phyloP scores from a whole-genome alignment of 2,888 invertebrate genomes.

The Muscina levida region DNA sequence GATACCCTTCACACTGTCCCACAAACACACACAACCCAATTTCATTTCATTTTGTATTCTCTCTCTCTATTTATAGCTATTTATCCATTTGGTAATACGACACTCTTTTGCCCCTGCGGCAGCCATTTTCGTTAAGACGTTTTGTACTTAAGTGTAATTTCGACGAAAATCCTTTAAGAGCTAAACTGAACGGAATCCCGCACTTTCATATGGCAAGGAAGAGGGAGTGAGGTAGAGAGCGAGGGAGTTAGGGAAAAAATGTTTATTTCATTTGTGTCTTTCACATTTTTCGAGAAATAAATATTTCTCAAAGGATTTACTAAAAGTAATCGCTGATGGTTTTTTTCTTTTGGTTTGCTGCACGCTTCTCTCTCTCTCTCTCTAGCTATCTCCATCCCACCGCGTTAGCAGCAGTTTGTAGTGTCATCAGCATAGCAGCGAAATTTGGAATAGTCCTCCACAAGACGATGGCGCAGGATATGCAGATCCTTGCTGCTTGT shows the following conservation, averaged over 20 bases:
- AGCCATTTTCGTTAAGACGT: neutral
- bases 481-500: constrained; percentile 51
- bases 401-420: constrained; percentile 22
- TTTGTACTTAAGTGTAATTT: constrained; percentile 36
- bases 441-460: too few species aligned
- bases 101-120: neutral
- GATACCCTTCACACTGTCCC: neutral
- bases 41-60: constrained; percentile 5
- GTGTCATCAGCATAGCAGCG: constrained; percentile 18
- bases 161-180: constrained; percentile 62
- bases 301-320: constrained; percentile 66
- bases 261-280: constrained; percentile 56
- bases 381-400: neutral
- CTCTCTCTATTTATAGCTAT: neutral
- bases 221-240: too few species aligned
- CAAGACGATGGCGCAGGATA: constrained; percentile 36
- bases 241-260: too few species aligned
- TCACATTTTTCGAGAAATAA: constrained; percentile 60
- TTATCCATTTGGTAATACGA: constrained; percentile 17
- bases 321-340: constrained; percentile 61
- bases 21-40: neutral
- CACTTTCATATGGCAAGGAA: neutral
- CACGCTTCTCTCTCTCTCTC: too few species aligned
- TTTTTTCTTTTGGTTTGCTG: constrained; percentile 32
- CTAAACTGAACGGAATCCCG: constrained; percentile 20